Conservation (phyloP, 2,797 vertebrate species). For the Telmatherina bonti region DNA sequence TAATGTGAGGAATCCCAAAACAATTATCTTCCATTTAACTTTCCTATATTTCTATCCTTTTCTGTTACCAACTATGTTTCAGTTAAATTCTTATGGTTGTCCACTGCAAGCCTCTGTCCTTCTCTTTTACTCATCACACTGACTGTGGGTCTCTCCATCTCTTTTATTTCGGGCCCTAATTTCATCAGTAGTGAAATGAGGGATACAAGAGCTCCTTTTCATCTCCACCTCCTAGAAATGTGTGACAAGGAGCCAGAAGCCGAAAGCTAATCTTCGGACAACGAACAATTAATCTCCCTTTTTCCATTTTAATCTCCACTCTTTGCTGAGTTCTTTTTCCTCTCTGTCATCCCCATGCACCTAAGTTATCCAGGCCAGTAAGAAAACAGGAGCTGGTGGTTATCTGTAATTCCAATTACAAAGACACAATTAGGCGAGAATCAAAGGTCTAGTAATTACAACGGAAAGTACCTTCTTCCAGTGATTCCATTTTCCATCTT, state of each 20-base stretch:
- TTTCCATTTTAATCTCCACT: constrained; percentile 39
- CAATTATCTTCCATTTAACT: constrained; percentile 20
- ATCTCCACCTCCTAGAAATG: constrained; percentile 69
- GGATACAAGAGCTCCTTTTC: constrained; percentile 61
- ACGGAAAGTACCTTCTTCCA: constrained; percentile 36
- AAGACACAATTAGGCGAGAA: constrained; percentile 69
- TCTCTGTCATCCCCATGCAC: constrained; percentile 7
- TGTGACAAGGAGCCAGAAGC: constrained; percentile 50
- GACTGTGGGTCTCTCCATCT: constrained; percentile 17
- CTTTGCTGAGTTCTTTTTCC: constrained; percentile 4
- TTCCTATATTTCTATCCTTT: constrained; percentile 38
- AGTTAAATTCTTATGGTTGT: constrained; percentile 28
- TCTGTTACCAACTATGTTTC: constrained; percentile 50
- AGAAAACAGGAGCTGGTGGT: constrained; percentile 41
- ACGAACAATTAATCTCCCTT: constrained; percentile 65
- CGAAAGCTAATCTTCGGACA: constrained; percentile 63
- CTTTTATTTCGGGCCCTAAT: constrained; percentile 37
- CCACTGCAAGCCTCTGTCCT: constrained; percentile 10
- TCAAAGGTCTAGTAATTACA: constrained; percentile 59
- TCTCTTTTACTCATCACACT: constrained; percentile 11
- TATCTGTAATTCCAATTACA: constrained; percentile 73
- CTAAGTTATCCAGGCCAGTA: constrained; percentile 41
- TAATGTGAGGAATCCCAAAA: neutral
- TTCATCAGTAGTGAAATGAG: constrained; percentile 63
- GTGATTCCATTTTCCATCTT: constrained; percentile 45